Percentiles rank a stretch among this genome's conserved stretches.
phyloP scores from a whole-genome alignment of 1,140 invertebrate species.

The Dufourea novaeangliae region DNA sequence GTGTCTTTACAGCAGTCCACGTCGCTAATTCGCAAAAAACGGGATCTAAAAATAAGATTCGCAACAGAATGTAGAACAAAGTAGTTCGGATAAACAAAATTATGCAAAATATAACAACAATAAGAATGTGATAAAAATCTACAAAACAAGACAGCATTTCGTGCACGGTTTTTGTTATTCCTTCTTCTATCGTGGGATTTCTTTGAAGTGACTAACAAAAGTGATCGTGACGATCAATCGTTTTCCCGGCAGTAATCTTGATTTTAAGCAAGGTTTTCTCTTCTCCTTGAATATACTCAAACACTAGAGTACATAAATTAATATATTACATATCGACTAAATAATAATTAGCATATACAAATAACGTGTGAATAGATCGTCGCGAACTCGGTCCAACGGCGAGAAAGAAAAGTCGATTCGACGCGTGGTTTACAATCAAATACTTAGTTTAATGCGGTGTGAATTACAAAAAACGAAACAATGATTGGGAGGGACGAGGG shows the following conservation, averaged over 20 bases:
- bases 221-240: conserved; percentile 8
- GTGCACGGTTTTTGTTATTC: too few species aligned
- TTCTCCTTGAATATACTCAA: conserved; percentile 56
- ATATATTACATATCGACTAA: conserved; percentile 63
- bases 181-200: too few species aligned
- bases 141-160: neutral
- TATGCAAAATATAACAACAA: too few species aligned
- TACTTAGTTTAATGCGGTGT: conserved; percentile 17
- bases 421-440: conserved; percentile 35
- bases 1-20: neutral
- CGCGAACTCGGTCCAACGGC: conserved; percentile 70
- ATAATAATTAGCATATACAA: conserved; percentile 67
- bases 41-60: neutral
- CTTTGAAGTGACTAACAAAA: too few species aligned
- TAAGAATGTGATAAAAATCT: neutral
- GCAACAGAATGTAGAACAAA: neutral
- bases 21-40: neutral
- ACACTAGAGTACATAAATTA: conserved; percentile 61
- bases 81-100: too few species aligned
- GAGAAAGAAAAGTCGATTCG: conserved; percentile 21
- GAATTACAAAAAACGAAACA: neutral
- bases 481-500: neutral
- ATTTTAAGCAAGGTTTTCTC: conserved; percentile 56
- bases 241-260: conserved; percentile 62
- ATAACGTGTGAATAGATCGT: conserved; percentile 40